Conservation (phyloP, 2,113 vertebrate species). For the Agelaius phoeniceus region DNA sequence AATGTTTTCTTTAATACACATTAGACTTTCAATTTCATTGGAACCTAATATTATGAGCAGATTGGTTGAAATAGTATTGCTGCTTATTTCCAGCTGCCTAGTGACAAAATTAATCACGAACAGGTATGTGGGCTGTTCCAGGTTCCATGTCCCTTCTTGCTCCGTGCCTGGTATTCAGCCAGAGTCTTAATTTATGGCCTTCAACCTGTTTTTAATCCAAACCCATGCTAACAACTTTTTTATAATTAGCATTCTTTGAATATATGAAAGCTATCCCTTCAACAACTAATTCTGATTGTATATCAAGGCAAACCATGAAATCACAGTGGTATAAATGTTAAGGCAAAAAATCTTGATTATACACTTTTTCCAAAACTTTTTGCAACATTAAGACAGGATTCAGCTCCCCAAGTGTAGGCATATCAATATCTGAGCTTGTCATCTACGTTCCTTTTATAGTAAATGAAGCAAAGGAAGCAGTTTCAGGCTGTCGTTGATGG, state of each 20-base stretch:
- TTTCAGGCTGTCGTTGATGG: not conserved
- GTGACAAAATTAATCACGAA: not conserved
- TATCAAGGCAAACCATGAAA: not conserved
- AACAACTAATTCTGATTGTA: not conserved
- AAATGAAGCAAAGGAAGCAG: not conserved
- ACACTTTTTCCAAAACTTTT: not conserved
- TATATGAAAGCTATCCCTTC: not conserved
- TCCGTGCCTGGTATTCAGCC: not conserved
- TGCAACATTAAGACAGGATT: not conserved
- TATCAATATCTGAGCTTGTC: not conserved
- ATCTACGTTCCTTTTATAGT: not conserved
- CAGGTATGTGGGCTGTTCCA: not conserved
- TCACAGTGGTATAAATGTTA: not conserved
- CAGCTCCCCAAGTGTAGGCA: not conserved
- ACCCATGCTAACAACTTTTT: not conserved
- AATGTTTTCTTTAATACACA: not conserved
- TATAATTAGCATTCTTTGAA: not conserved
- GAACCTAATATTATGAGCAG: not conserved
- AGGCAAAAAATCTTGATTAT: not conserved
- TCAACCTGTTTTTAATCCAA: not conserved
- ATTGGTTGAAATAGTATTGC: not conserved
- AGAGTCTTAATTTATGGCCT: not conserved
- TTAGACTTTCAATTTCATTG: not conserved
- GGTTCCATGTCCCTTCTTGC: rapidly evolving
- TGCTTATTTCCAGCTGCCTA: not conserved